Percentiles rank a stretch among this genome's conserved stretches.
Evolutionary conservation across 2,113 vertebrate genomes (phyloP).

Genomic region (Mobula birostris): DNA sequence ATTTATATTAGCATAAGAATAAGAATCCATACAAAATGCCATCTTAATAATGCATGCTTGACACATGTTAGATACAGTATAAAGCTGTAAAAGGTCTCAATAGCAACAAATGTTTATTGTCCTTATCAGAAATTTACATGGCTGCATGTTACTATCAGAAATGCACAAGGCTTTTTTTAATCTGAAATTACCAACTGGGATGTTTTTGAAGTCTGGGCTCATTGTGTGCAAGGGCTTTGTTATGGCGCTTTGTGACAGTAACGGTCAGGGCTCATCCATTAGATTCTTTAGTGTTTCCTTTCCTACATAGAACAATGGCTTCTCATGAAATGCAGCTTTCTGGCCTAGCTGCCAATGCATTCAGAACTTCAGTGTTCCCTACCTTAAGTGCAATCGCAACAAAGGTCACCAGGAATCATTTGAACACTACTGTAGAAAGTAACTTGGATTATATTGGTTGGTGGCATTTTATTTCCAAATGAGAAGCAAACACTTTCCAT

Average conservation of each 20-base stretch:
- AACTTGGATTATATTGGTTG: not conserved
- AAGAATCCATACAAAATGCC: not conserved
- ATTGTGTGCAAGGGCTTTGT: not conserved
- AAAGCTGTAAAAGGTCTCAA: not conserved
- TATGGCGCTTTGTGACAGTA: not conserved
- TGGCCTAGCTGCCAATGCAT: not conserved
- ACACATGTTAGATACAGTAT: not conserved
- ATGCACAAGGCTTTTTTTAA: not conserved
- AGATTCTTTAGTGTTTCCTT: not conserved
- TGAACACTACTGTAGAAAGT: not conserved
- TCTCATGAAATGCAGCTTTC: not conserved
- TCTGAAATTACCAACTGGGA: not conserved
- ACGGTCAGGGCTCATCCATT: not conserved
- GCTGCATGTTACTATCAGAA: not conserved
- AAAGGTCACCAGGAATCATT: not conserved
- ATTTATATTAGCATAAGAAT: not conserved
- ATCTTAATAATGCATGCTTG: not conserved
- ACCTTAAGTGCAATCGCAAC: not conserved
- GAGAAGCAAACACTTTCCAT: no score
- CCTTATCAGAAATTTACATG: not conserved
- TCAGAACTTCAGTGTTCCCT: not conserved
- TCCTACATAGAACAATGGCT: not conserved
- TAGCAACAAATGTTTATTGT: not conserved
- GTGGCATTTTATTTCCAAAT: not conserved
- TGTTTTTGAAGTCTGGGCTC: not conserved